Evolutionary conservation across 2,888 invertebrate species (phyloP), one percentile per base, ranked within the genome.

Genomic region (Cheilosia urbana): DNA sequence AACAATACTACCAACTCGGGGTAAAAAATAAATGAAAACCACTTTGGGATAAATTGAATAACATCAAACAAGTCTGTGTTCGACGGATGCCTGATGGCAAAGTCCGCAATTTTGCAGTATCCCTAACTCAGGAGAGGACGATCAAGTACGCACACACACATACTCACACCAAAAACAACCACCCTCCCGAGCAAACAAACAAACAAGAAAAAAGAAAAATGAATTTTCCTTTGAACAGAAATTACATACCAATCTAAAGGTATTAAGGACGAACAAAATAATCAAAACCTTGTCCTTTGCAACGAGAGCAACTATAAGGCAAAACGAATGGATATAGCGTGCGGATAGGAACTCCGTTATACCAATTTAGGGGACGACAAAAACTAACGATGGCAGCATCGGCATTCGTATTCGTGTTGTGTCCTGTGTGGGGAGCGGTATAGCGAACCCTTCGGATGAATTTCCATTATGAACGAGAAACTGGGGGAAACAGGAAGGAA

Each of bases 201-300:
- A 63, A 37, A 57, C 69, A 49, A 24, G 21, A 30, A 73, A 62
- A 42, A 76, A 68, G 57, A 62, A 72, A 85, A 81, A 76, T 76
- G 68, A 81, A 72, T 80, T 73, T 85, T 51, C 81, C 58, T 81
- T 85, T 72, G 63, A 85, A 76, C 76, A 75, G 76, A 66, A 85
- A 85, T 85, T 85, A 85, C 81, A 85, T 81, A 72, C 62, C 81
- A 81, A 85, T 81, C 85, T 45, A 42, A 77, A 72, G 72, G 85
- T 68, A 85, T 85, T 85, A 85, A 71, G 84, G 75, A 76, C 71
- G 71, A 53, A 49, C 69, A 69, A 79, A 84, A 75, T 76, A 84
- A 80, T 80, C 75, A 71, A 80, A 84, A 80, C 68, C 75, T 57
- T 81, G 85, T 85, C 76, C 81, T 53, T 58, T 72, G 62, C 68